Evolutionary conservation across 1,140 invertebrate species (phyloP).

Genomic region (Euwallacea similis): DNA sequence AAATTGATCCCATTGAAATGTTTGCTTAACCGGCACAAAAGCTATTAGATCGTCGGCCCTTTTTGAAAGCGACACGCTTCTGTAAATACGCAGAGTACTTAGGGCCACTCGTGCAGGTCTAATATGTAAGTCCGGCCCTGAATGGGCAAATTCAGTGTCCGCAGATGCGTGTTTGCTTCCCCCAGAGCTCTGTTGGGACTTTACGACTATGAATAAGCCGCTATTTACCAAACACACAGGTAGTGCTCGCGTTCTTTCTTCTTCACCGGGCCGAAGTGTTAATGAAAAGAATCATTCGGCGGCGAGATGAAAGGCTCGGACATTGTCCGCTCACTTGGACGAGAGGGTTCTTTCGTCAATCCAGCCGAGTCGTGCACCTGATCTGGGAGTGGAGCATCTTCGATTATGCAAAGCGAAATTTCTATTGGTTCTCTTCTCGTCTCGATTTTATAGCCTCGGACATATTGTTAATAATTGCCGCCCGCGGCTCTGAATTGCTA

Average conservation of each 20-base stretch:
- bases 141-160: too few relatives aligned
- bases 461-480: conserved; percentile 9
- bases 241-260: conserved; percentile 38
- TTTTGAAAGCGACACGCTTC: too few relatives aligned
- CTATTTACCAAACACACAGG: conserved; percentile 35
- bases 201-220: conserved; percentile 21
- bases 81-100: too few relatives aligned
- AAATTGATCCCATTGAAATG: too few relatives aligned
- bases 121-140: too few relatives aligned
- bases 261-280: conserved; percentile 34
- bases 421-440: conserved; percentile 4
- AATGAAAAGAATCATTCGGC: conserved; percentile 39
- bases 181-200: conserved; percentile 20
- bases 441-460: conserved; percentile 6
- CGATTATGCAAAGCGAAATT: conserved; percentile 4
- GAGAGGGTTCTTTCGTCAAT: too few relatives aligned
- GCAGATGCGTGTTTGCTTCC: conserved; percentile 6
- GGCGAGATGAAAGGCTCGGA: not conserved
- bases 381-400: conserved; percentile 16
- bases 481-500: not conserved
- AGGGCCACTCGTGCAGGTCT: too few relatives aligned
- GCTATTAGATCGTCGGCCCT: too few relatives aligned
- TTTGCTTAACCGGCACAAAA: too few relatives aligned
- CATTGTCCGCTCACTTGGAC: too few relatives aligned
- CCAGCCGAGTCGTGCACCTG: not conserved